Evolutionary conservation across 2,797 vertebrate genomes (phyloP).

Genomic region (Sciaenops ocellatus): DNA sequence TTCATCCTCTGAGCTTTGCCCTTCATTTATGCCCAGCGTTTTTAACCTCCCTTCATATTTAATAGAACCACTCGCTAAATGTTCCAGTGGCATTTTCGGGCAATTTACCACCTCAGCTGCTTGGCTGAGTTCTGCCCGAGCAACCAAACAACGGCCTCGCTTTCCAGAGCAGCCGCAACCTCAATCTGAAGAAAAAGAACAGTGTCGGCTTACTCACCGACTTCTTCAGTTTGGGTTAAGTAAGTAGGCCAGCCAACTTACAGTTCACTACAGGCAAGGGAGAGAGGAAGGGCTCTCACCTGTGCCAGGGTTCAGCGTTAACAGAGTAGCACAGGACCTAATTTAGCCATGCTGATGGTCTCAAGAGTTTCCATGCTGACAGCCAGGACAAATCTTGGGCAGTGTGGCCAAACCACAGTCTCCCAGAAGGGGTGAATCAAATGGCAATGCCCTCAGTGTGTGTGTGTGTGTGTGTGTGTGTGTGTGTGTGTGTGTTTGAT

Average conservation of each 20-base stretch:
- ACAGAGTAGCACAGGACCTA: conserved; percentile 28
- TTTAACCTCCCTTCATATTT: conserved; percentile 36
- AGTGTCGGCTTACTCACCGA: conserved; percentile 28
- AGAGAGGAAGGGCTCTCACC: conserved; percentile 46
- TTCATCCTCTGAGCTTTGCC: neutral
- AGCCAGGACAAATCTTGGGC: conserved; percentile 76
- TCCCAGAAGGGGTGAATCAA: conserved; percentile 32
- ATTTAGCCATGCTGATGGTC: conserved; percentile 63
- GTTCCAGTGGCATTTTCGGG: conserved; percentile 38
- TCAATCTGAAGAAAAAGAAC: conserved; percentile 29
- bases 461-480: conserved; percentile 11
- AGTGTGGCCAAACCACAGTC: conserved; percentile 76
- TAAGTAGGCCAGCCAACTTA: conserved; percentile 72
- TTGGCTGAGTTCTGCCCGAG: conserved; percentile 9
- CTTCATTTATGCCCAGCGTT: conserved; percentile 9
- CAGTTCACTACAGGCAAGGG: conserved; percentile 46
- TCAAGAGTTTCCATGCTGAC: conserved; percentile 72
- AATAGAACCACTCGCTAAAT: conserved; percentile 15
- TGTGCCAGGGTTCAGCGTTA: conserved; percentile 46
- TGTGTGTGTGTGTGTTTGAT: conserved; percentile 15
- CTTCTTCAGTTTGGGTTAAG: conserved; percentile 38
- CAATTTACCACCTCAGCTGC: conserved; percentile 22
- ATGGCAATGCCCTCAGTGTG: conserved; percentile 26
- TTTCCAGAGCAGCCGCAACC: conserved; percentile 33
- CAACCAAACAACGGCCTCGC: conserved; percentile 7